Evolutionary conservation across 2,113 vertebrate genomes (phyloP).

Genomic region (Chloebia gouldiae): DNA sequence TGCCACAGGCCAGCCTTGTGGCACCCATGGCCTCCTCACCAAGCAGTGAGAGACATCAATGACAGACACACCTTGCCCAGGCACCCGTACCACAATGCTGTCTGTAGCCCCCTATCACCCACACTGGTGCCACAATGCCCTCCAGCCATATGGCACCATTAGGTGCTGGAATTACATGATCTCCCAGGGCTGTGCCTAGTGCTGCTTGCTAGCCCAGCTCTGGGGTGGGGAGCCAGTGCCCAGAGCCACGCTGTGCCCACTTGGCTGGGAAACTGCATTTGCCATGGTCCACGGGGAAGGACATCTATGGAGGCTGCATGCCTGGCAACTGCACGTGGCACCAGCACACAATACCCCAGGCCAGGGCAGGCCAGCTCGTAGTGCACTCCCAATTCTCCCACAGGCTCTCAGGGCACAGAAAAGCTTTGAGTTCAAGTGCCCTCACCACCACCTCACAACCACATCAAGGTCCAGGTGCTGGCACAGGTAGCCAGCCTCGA

Average conservation of each 20-base stretch:
- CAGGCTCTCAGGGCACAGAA: background rate
- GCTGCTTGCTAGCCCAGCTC: background rate
- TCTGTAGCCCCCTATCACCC: background rate
- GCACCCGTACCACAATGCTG: fast-evolving
- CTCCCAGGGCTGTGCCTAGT: background rate
- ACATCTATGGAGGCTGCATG: background rate
- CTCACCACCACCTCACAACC: background rate
- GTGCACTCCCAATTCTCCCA: background rate
- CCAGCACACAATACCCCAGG: background rate
- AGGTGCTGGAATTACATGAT: fast-evolving
- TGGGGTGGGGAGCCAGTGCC: fast-evolving
- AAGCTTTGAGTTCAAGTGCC: background rate
- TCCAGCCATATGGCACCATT: background rate
- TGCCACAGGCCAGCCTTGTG: background rate
- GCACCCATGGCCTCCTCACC: background rate
- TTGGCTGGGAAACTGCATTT: background rate
- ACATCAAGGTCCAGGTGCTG: background rate
- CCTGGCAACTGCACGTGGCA: background rate
- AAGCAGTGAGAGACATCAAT: background rate
- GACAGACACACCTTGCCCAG: background rate
- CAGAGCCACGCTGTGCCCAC: background rate
- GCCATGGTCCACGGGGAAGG: fast-evolving
- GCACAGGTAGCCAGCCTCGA: background rate
- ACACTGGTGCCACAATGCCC: background rate
- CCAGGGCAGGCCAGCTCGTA: background rate